Evolutionary conservation across 2,113 vertebrate species (phyloP).

Genomic region (Lathamus discolor): DNA sequence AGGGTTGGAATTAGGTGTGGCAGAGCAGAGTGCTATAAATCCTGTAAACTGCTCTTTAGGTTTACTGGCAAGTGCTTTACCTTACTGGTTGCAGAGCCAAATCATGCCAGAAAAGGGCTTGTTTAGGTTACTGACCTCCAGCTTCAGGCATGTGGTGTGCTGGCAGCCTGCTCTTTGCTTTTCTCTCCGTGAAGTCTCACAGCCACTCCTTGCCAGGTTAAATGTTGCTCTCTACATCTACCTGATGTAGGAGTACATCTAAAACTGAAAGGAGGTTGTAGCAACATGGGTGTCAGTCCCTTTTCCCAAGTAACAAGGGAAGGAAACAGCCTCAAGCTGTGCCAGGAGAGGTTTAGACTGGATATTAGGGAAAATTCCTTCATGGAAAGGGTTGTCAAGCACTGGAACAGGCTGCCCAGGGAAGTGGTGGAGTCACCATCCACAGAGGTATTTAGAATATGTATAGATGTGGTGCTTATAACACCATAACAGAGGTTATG

Average conservation of each 20-base stretch:
- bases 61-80: background rate
- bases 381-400: background rate
- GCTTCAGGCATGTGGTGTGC: rapidly evolving
- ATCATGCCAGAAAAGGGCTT: background rate
- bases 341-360: background rate
- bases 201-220: rapidly evolving
- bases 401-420: background rate
- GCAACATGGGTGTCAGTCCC: background rate
- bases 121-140: background rate
- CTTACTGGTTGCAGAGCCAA: background rate
- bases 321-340: background rate
- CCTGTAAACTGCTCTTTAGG: background rate
- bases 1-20: background rate
- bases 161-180: no score
- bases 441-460: background rate
- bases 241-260: background rate
- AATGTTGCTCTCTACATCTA: background rate
- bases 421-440: background rate
- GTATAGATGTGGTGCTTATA: background rate
- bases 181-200: background rate
- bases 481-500: background rate
- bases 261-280: background rate
- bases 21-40: background rate
- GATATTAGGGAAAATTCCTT: background rate
- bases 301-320: background rate